These are phyloP conservation scores for Chironomus tentans DNA, from an alignment of 2,888 invertebrate genomes.

Conservation along the genomic window DNA sequence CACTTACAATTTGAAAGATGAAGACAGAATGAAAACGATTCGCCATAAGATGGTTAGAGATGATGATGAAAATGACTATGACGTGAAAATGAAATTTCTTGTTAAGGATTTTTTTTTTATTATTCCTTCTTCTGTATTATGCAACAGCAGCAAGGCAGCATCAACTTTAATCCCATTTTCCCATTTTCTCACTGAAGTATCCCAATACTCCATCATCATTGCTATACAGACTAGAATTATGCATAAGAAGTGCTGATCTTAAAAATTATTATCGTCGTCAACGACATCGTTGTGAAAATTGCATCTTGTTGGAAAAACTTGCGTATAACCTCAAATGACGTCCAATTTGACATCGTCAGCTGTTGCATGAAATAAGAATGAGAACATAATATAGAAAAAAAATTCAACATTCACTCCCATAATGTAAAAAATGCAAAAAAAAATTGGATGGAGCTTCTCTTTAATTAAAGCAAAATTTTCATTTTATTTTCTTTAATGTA, in stretches of 20 bases:
- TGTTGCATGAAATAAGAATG: not conserved
- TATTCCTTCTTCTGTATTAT: not conserved
- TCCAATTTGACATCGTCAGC: slow-evolving; percentile 12
- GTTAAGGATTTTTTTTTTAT: not conserved
- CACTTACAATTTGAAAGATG: not conserved
- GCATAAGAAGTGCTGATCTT: not conserved
- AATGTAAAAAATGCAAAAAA: no score
- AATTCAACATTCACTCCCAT: no score
- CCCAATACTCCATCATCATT: not conserved
- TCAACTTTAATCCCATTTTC: not conserved
- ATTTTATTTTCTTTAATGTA: no score
- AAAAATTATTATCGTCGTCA: not conserved
- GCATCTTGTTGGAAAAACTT: not conserved
- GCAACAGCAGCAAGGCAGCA: not conserved
- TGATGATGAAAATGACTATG: slow-evolving; percentile 19
- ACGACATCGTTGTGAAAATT: not conserved
- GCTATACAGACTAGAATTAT: not conserved
- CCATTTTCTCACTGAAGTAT: not conserved
- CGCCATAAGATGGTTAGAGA: not conserved
- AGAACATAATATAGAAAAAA: no score
- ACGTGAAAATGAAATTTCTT: slow-evolving; percentile 20
- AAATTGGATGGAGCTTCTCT: no score
- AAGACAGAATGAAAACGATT: not conserved
- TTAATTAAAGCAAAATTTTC: no score
- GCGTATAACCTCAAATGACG: slow-evolving; percentile 3